Conservation (phyloP, 2,113 vertebrate species). For the Illadopsis cleaveri region DNA sequence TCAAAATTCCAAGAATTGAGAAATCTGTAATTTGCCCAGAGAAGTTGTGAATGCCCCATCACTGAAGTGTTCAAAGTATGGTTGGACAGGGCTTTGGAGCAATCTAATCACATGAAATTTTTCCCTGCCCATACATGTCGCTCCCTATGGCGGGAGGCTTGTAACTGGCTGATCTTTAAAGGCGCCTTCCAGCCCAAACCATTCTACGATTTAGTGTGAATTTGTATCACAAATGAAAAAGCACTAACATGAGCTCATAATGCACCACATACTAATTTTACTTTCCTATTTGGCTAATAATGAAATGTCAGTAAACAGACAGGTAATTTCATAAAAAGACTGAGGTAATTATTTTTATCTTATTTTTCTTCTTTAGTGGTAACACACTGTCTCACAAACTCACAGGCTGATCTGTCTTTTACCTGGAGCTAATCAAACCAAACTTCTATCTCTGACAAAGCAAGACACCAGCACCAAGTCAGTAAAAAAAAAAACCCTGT, state of each 20-base stretch:
- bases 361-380: neutral
- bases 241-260: neutral
- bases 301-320: neutral
- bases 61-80: neutral
- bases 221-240: neutral
- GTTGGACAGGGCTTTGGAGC: neutral
- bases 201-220: neutral
- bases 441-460: neutral
- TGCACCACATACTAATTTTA: neutral
- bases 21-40: neutral
- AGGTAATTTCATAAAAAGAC: neutral
- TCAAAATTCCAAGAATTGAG: accelerated
- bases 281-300: neutral
- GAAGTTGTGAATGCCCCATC: neutral
- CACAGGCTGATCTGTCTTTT: neutral
- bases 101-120: neutral
- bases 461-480: neutral
- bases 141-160: neutral
- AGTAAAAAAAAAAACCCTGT: neutral
- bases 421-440: neutral
- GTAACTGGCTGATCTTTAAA: neutral
- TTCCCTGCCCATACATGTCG: neutral
- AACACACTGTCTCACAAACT: neutral
- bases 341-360: neutral
- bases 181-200: neutral